Evolutionary conservation across 2,888 invertebrate genomes (phyloP).

Genomic region (Mythimna pallens): DNA sequence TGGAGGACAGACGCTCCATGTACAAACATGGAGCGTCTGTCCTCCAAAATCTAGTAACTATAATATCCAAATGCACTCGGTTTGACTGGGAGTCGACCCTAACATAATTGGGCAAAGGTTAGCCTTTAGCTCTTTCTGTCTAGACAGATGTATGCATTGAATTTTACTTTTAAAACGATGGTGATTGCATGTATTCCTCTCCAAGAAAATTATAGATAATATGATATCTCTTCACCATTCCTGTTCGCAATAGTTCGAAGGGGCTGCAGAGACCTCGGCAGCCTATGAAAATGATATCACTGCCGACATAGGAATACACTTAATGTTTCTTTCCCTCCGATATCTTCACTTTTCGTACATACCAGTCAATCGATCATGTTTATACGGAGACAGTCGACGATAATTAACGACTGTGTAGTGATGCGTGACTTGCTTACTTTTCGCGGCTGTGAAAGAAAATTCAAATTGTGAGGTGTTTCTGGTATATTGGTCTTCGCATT

Average conservation of each 20-base stretch:
- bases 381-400: slow-evolving; percentile 72
- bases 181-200: no score
- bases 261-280: slow-evolving; percentile 81
- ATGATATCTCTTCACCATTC: slow-evolving; percentile 67
- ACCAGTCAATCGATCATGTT: slow-evolving; percentile 83
- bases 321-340: slow-evolving; percentile 86
- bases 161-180: background rate
- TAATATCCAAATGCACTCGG: no score
- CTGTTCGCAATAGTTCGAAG: slow-evolving; percentile 75
- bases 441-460: slow-evolving; percentile 52
- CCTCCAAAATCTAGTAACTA: no score
- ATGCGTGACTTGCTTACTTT: slow-evolving; percentile 56
- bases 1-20: no score
- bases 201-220: background rate
- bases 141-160: no score
- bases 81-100: no score
- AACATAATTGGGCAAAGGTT: no score
- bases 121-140: no score
- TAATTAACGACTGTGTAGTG: slow-evolving; percentile 76
- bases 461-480: slow-evolving; percentile 47
- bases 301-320: slow-evolving; percentile 88
- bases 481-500: background rate
- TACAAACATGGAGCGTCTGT: no score
- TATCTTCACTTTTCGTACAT: slow-evolving; percentile 82
- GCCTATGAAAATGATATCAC: slow-evolving; percentile 89